Conservation (phyloP, 2,113 vertebrate genomes). For the Caretta caretta region DNA sequence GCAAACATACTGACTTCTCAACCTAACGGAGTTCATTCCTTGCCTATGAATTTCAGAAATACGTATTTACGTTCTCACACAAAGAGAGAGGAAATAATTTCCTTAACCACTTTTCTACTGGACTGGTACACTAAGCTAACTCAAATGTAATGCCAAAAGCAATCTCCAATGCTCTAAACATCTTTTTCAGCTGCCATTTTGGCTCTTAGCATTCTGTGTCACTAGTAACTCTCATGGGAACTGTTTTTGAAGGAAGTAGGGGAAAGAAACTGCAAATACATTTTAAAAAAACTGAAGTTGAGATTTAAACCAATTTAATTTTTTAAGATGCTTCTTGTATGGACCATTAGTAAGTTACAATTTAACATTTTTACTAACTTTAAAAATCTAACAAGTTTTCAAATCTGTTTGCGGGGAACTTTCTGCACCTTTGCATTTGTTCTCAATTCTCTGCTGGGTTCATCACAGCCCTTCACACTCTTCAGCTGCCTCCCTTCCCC, state of each 20-base stretch:
- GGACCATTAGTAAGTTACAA: background rate
- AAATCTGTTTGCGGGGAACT: background rate
- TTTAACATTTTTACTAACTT: background rate
- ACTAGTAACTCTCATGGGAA: rapidly evolving
- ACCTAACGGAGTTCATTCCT: background rate
- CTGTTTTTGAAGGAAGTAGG: background rate
- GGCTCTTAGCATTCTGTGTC: background rate
- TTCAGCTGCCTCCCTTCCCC: no score
- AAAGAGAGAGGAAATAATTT: background rate
- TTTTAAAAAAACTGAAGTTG: background rate
- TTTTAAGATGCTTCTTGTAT: background rate
- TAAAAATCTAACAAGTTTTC: background rate
- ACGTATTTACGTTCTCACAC: background rate
- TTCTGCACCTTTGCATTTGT: rapidly evolving
- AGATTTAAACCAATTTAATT: background rate
- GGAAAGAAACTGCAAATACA: background rate
- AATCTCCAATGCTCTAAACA: rapidly evolving
- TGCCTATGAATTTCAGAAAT: background rate
- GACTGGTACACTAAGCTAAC: no score
- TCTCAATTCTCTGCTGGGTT: background rate
- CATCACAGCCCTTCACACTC: background rate
- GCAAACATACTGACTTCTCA: background rate
- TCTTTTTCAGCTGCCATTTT: background rate
- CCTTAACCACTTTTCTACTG: background rate
- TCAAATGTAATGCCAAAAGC: rapidly evolving